Percentiles rank a stretch among this genome's conserved stretches.
These are phyloP conservation scores for Cheilosia vulpina DNA, from an alignment of 2,888 invertebrate genomes.

Conservation along the genomic window DNA sequence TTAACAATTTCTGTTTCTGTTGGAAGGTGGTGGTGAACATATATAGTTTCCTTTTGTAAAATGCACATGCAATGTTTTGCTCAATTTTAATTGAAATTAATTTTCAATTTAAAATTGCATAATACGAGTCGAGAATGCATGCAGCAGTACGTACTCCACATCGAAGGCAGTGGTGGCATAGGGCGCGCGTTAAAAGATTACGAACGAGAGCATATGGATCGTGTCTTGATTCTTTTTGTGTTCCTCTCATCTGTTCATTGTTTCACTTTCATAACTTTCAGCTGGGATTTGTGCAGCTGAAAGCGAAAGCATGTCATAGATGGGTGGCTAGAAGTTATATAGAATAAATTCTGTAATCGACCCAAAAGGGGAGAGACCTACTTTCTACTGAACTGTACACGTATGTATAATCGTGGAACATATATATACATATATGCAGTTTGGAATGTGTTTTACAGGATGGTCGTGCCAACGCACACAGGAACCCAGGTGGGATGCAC, in stretches of 20 bases:
- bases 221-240: constrained; percentile 30
- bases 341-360: constrained; percentile 33
- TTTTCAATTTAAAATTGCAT: constrained; percentile 71
- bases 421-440: background rate
- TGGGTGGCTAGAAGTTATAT: constrained; percentile 20
- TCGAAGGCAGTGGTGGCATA: constrained; percentile 3
- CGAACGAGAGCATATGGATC: constrained; percentile 46
- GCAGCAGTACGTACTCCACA: background rate
- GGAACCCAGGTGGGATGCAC: constrained; percentile 10
- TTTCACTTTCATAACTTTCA: constrained; percentile 59
- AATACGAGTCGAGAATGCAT: constrained; percentile 48
- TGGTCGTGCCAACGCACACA: background rate
- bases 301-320: constrained; percentile 50
- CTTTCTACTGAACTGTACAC: constrained; percentile 4
- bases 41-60: constrained; percentile 31
- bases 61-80: constrained; percentile 62
- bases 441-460: background rate
- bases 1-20: constrained; percentile 32
- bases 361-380: constrained; percentile 32
- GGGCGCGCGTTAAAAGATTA: constrained; percentile 34
- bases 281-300: constrained; percentile 35
- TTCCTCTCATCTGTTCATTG: constrained; percentile 38
- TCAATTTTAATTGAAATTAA: constrained; percentile 72
- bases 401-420: background rate
- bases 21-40: constrained; percentile 9